Evolutionary conservation across 1,140 invertebrate genomes (phyloP).

Genomic region (Branchinecta lynchi): DNA sequence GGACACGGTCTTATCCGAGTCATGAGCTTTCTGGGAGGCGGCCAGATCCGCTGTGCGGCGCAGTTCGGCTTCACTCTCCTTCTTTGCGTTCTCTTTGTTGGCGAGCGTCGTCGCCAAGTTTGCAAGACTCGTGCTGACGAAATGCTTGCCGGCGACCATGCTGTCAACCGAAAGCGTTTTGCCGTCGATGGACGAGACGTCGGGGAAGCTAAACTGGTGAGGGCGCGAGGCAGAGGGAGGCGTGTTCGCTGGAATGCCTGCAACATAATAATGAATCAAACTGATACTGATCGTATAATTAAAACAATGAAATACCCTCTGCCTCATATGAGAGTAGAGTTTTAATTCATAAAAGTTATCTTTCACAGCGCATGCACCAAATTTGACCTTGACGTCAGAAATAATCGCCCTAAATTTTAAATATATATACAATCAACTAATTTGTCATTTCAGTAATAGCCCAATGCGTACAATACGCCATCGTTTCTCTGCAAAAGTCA

Average conservation of each 20-base stretch:
- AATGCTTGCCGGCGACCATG: background rate
- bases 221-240: slow-evolving; percentile 31
- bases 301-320: no score
- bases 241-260: background rate
- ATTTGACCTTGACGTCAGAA: no score
- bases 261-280: background rate
- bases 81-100: background rate
- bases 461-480: no score
- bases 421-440: no score
- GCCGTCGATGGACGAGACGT: slow-evolving; percentile 3
- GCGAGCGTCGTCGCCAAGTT: background rate
- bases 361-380: no score
- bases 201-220: background rate
- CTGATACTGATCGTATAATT: no score
- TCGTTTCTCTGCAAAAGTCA: no score
- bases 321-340: no score
- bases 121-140: background rate
- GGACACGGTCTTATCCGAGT: slow-evolving; percentile 73
- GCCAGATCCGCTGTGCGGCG: slow-evolving; percentile 36
- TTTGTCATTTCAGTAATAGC: no score
- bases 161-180: background rate
- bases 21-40: slow-evolving; percentile 54
- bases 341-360: no score
- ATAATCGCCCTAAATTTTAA: no score
- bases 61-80: background rate